Conservation (phyloP, 1,140 invertebrate genomes). For the Drosophila kurseongensis region DNA sequence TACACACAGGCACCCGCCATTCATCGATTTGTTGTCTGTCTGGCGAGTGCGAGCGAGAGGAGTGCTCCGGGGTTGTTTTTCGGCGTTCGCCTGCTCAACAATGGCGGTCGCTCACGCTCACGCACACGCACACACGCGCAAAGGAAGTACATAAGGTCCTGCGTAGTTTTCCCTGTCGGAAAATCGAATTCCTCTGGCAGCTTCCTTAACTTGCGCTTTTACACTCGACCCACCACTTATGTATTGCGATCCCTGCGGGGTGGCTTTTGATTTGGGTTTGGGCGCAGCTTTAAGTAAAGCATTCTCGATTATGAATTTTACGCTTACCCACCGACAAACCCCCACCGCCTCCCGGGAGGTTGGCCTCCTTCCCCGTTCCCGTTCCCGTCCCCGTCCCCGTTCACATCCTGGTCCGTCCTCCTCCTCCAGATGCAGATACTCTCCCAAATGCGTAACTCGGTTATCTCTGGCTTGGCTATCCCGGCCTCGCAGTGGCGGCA, state of each 20-base stretch:
- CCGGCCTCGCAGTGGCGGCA: conserved; percentile 53
- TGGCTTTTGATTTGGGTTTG: conserved; percentile 22
- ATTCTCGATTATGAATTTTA: conserved; percentile 84
- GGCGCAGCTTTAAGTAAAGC: conserved; percentile 66
- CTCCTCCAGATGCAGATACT: conserved; percentile 10
- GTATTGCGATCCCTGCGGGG: conserved; percentile 54
- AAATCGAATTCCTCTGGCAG: conserved; percentile 56
- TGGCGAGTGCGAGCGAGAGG: conserved; percentile 65
- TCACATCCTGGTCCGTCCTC: background rate
- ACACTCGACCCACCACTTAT: conserved; percentile 29
- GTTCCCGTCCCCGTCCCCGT: no score
- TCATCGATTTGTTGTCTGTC: conserved; percentile 79
- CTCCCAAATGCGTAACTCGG: conserved; percentile 59
- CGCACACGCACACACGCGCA: conserved; percentile 31
- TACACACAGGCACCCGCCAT: conserved; percentile 64
- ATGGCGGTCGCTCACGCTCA: conserved; percentile 42
- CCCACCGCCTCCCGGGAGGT: conserved; percentile 53
- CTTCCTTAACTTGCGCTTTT: conserved; percentile 77
- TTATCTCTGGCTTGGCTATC: conserved; percentile 65
- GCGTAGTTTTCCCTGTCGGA: conserved; percentile 46
- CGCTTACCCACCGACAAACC: conserved; percentile 82
- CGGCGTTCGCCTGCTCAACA: conserved; percentile 47
- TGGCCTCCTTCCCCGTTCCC: conserved; percentile 4
- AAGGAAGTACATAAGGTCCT: conserved; percentile 62
- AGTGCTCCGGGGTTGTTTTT: conserved; percentile 63